phyloP scores from a whole-genome alignment of 2,888 invertebrate species.

The Drosophila merina region DNA sequence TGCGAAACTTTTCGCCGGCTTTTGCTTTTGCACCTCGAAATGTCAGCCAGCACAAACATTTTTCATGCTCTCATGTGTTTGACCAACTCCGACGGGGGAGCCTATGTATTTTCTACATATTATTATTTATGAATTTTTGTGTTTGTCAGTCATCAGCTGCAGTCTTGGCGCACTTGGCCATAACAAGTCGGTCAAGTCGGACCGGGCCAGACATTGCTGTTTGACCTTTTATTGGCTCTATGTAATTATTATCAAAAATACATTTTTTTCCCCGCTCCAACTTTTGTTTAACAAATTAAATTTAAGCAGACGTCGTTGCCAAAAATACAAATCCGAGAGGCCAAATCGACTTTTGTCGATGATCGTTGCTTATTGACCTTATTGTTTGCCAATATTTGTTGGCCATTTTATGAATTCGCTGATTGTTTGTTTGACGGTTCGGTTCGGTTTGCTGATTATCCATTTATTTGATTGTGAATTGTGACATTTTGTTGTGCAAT shows the following conservation, averaged over 20 bases:
- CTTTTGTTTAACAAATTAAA: slow-evolving; percentile 71
- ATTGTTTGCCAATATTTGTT: slow-evolving; percentile 55
- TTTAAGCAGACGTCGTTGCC: slow-evolving; percentile 58
- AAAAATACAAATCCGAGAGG: slow-evolving; percentile 39
- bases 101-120: slow-evolving; percentile 59
- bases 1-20: slow-evolving; percentile 67
- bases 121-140: slow-evolving; percentile 74
- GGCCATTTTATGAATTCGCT: slow-evolving; percentile 20
- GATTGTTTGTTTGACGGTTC: slow-evolving; percentile 33
- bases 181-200: slow-evolving; percentile 77
- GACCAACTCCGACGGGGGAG: not conserved
- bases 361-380: slow-evolving; percentile 69
- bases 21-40: slow-evolving; percentile 74
- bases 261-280: slow-evolving; percentile 47
- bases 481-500: slow-evolving; percentile 65
- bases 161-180: slow-evolving; percentile 73
- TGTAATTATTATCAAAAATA: slow-evolving; percentile 75
- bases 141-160: slow-evolving; percentile 47
- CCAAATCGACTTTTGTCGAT: slow-evolving; percentile 40
- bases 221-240: slow-evolving; percentile 72
- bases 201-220: slow-evolving; percentile 67
- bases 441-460: slow-evolving; percentile 50
- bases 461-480: slow-evolving; percentile 54
- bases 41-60: slow-evolving; percentile 68
- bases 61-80: slow-evolving; percentile 44